Evolutionary conservation across 2,113 vertebrate genomes (phyloP).

Genomic region (Ageneiosus marmoratus): DNA sequence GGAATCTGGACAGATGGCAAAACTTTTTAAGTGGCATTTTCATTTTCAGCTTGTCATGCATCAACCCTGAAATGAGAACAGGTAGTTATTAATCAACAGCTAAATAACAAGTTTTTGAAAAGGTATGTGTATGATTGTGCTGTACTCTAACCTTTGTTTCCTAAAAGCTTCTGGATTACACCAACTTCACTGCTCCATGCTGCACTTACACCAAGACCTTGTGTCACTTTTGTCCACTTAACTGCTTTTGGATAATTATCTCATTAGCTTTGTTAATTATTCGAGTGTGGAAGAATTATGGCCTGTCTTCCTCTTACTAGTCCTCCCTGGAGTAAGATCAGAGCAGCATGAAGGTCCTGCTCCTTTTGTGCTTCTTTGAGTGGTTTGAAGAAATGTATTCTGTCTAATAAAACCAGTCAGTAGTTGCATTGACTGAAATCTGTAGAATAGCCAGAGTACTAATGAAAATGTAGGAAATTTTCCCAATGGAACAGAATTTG

Average conservation of each 20-base stretch:
- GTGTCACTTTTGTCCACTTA: constrained; percentile 5
- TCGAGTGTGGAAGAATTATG: neutral
- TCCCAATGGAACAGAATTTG: neutral
- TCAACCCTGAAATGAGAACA: neutral
- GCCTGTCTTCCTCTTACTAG: neutral
- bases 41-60: neutral
- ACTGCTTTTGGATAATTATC: constrained; percentile 5
- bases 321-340: neutral
- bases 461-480: neutral
- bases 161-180: neutral
- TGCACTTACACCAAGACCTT: neutral
- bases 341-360: neutral
- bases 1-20: neutral
- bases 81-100: constrained; percentile 5
- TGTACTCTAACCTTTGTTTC: neutral
- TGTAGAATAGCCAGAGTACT: neutral
- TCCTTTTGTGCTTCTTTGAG: neutral
- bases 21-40: constrained; percentile 4
- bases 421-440: neutral
- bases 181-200: constrained; percentile 7
- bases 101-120: neutral
- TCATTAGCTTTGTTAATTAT: constrained; percentile 8
- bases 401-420: neutral
- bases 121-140: neutral
- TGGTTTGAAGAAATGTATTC: neutral